phyloP scores from a whole-genome alignment of 1,140 invertebrate species.

The Hypsibius dujardini region DNA sequence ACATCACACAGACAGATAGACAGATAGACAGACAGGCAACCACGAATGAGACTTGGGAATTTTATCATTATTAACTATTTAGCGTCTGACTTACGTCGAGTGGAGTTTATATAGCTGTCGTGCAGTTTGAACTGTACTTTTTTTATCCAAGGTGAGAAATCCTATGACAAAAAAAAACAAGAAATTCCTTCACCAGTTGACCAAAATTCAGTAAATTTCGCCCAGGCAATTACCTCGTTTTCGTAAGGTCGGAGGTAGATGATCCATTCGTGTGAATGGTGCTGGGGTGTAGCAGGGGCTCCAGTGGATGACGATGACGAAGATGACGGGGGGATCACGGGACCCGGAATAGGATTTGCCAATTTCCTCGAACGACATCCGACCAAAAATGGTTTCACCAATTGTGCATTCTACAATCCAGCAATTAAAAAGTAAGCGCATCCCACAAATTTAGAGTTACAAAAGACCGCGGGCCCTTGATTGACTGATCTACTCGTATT shows the following conservation, averaged over 20 bases:
- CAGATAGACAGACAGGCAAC: slow-evolving; percentile 10
- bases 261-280: slow-evolving; percentile 97
- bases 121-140: slow-evolving; percentile 52
- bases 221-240: slow-evolving; percentile 35
- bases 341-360: background rate
- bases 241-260: slow-evolving; percentile 86
- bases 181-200: background rate
- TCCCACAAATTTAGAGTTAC: background rate
- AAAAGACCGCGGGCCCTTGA: background rate
- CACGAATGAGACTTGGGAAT: slow-evolving; percentile 18
- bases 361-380: background rate
- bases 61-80: slow-evolving; percentile 22
- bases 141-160: slow-evolving; percentile 84
- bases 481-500: too few species aligned
- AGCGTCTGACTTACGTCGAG: slow-evolving; percentile 42
- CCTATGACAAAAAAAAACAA: slow-evolving; percentile 32
- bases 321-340: background rate
- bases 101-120: slow-evolving; percentile 88
- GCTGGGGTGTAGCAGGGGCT: slow-evolving; percentile 48
- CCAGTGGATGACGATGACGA: background rate
- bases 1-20: too few species aligned
- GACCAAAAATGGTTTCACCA: background rate
- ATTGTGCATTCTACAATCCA: background rate
- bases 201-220: background rate
- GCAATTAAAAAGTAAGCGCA: background rate